Evolutionary conservation across 1,140 invertebrate genomes (phyloP).

Genomic region (Agrilus planipennis): DNA sequence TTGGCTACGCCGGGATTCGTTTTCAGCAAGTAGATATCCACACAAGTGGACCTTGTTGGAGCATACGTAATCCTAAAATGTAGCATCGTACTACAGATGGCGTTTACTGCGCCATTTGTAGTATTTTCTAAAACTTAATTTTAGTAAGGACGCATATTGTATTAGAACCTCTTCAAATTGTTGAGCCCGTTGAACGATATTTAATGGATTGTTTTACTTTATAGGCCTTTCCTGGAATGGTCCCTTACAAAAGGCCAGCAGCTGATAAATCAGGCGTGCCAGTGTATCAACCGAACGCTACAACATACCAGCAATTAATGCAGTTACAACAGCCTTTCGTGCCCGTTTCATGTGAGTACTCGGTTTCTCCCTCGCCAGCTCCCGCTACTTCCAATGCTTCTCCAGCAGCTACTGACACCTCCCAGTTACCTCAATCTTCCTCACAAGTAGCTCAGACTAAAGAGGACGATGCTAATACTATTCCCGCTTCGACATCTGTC

Average conservation of each 20-base stretch:
- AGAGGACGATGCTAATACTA: conserved; percentile 7
- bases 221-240: conserved; percentile 86
- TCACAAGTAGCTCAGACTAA: conserved; percentile 8
- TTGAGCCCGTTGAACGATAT: too few relatives aligned
- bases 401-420: conserved; percentile 13
- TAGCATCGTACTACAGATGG: too few relatives aligned
- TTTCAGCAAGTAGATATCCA: too few relatives aligned
- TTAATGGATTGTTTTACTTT: conserved; percentile 30
- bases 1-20: too few relatives aligned
- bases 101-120: too few relatives aligned
- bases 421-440: conserved; percentile 15
- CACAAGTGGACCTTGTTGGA: too few relatives aligned
- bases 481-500: conserved; percentile 12
- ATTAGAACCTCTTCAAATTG: too few relatives aligned
- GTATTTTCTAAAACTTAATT: too few relatives aligned
- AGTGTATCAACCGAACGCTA: conserved; percentile 83
- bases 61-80: too few relatives aligned
- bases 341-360: conserved; percentile 87
- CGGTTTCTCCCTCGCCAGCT: conserved; percentile 45
- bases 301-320: conserved; percentile 91
- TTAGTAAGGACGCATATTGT: too few relatives aligned
- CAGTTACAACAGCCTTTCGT: conserved; percentile 87
- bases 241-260: conserved; percentile 86
- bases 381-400: conserved; percentile 25
- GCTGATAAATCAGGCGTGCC: conserved; percentile 91